Base-by-base conservation (phyloP, 1,140 invertebrate genomes). In the Nixonia krombeini region DNA sequence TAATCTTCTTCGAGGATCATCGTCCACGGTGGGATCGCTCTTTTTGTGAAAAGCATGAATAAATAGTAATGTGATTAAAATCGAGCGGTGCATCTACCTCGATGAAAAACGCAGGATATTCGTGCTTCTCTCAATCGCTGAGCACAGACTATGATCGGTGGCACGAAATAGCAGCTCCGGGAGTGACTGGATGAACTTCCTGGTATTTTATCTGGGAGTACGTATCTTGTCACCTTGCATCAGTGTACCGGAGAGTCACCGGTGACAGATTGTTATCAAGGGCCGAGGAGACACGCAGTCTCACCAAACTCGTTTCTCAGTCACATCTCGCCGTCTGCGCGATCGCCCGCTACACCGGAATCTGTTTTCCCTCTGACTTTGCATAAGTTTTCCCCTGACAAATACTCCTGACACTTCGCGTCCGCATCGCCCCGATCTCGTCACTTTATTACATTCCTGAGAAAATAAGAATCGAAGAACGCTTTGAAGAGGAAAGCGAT, bases 261-360 rank as follows among this genome's bases (percentile, higher is more conserved):
- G 42, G 50, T 78, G 79, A 81, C 78, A 81, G 80, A 82, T 82
- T 58, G 46, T 81, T 81, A 82, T 82, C 80, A 53, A 58, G 16
- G 58, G 52, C 41, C 23, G 37, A 58, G 64, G 74, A 82, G 79
- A 81, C 80, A 73, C 72, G 72, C 74, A 64, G 80, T 79, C 80
- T 82, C 73, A 71, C 53, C 42, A 58, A 49, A 51, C 56, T 51
- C 26, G 70, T 57, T 70, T 64, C 59, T 55, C 50, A 56, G 69
- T 64, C 72, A 64, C 61, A 21, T 6, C 21, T 21, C n/a, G n/a
- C n/a, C n/a, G n/a, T n/a, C n/a, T 21, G 21, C 6, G 21, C 2
- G 21, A 21, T 21, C n/a, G n/a, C n/a, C n/a, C n/a, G n/a, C n/a
- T n/a, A n/a, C n/a, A n/a, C n/a, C n/a, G n/a, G n/a, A n/a, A n/a